Evolutionary conservation across 2,113 vertebrate species (phyloP), one percentile per base, ranked within the genome.

Genomic region (Eudyptes chrysolophus): DNA sequence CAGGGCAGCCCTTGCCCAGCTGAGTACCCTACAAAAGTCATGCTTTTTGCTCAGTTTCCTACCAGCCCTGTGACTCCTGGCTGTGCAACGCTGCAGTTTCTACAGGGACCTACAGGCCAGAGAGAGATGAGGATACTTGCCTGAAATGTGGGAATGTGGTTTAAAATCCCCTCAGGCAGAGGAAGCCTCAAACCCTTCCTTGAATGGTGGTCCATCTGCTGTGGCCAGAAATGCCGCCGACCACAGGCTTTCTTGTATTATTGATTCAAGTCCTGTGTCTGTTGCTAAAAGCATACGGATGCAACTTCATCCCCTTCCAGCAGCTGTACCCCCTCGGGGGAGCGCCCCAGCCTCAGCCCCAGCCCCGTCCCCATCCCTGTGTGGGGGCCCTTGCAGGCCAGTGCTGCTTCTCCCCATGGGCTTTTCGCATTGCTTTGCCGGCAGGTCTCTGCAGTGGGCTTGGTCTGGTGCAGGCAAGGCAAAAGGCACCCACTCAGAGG

Each of bases 151-250:
- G 96, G 96, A 97, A 97, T 97, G 97, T 96, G 97, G 97, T 97
- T 97, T 96, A 86, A 97, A 94, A 97, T 95, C 85, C 87, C 96
- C 95, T 97, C 92, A 94, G 97, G 97, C 97, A 96, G 96, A 97
- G 97, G 97, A 97, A 97, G 97, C 97, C 94, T 97, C 96, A 97
- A 97, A 97, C 87, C 87, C 97, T 96, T 92, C 97, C 97, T 97
- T 79, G 96, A 97, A 95, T 97, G 97, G 97, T 97, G 97, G 97
- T 97, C 97, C 97, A 97, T 97, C 96, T 97, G 97, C 97, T 97
- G 97, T 96, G 97, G 94, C 97, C 97, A 97, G 97, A 96, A 97
- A 58, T 6, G 78, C 90, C 27, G 7, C 62, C 89, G 70, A 95
- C 95, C 90, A 91, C 96, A 97, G 92, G 84, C 96, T 96, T 97